phyloP scores from a whole-genome alignment of 2,888 invertebrate species.

The Girardia tigrina region DNA sequence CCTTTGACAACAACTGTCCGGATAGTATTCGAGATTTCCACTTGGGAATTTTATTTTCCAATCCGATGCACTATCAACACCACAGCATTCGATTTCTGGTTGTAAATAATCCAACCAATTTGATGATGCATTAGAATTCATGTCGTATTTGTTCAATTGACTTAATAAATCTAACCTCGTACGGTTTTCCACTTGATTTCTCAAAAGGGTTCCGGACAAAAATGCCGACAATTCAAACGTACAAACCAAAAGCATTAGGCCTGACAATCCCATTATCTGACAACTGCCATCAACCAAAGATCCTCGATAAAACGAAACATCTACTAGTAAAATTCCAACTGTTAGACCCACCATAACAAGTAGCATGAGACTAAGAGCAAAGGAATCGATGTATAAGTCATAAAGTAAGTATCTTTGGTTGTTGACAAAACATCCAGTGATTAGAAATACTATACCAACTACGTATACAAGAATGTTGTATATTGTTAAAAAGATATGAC shows the following conservation, averaged over 20 bases:
- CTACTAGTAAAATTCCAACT: constrained; percentile 14
- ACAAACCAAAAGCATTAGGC: constrained; percentile 3
- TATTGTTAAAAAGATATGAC: neutral
- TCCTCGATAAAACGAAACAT: constrained; percentile 28
- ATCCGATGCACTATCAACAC: constrained; percentile 1
- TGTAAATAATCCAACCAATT: constrained; percentile 1
- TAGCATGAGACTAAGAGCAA: constrained; percentile 21
- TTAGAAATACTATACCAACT: constrained; percentile 15
- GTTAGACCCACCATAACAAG: constrained; percentile 10
- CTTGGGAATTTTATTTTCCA: neutral
- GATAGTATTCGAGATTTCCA: constrained; percentile 23
- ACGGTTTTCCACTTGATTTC: constrained; percentile 10
- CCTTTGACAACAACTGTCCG: constrained; percentile 18
- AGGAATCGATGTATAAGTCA: constrained; percentile 29
- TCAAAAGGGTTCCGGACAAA: constrained; percentile 18
- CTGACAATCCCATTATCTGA: constrained; percentile 29
- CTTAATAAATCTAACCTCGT: constrained; percentile 10
- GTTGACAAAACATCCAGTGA: constrained; percentile 24
- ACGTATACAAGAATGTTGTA: constrained; percentile 25
- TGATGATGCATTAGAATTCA: neutral
- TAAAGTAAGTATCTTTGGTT: constrained; percentile 26
- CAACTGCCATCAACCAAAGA: constrained; percentile 24
- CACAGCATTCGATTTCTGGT: constrained; percentile 26
- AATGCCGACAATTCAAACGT: constrained; percentile 27
- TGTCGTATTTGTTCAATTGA: neutral